Evolutionary conservation across 1,140 invertebrate species (phyloP), one percentile per base, ranked within the genome.

Genomic region (Harlomillsia oculata): DNA sequence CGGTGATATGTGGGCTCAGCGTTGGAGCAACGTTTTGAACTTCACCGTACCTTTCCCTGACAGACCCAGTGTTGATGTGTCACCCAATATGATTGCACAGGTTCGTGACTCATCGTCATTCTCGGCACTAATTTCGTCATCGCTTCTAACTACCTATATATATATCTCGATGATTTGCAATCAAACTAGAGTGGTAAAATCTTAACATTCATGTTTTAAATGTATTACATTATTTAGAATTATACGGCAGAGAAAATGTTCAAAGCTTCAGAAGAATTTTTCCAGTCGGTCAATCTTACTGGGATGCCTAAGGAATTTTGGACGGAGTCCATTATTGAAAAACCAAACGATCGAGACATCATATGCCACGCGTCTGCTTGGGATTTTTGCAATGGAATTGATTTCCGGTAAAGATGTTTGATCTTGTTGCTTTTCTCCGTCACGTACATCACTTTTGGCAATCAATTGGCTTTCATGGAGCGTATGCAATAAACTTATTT

Each of bases 1-100:
- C 60, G 85, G 82, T 82, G 92, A 95, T 67, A 88, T 96, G 83
- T 95, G 90, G 90, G 87, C 85, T 0, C 89, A 96, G 72, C 77
- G 77, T 1, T 96, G 91, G 91, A 74, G 72, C n/a, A 82, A 87
- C 62, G 78, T 94, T 25, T 81, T 77, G 34, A 74, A 83, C 9
- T 76, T 87, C 14, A 80, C 80, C 0, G 74, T 79, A 11, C 91
- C 91, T 0, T 65, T 26, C 23, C 92, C 81, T 71, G 78, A 82
- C 8, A 83, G 83, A 60, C 74, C 80, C 18, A 74, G 82, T 29
- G 72, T 85, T 0, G 83, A 92, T 71, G 79, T 88, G 6, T 83
- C 82, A 0, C 71, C 75, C n/a, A 75, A 79, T 43, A 81, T 93
- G 78, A 72, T 79, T 26, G 77, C 80, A 56, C 81, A 62, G 48